Evolutionary conservation across 2,113 vertebrate species (phyloP), one percentile per base, ranked within the genome.

Genomic region (mouse (Mus musculus)): DNA sequence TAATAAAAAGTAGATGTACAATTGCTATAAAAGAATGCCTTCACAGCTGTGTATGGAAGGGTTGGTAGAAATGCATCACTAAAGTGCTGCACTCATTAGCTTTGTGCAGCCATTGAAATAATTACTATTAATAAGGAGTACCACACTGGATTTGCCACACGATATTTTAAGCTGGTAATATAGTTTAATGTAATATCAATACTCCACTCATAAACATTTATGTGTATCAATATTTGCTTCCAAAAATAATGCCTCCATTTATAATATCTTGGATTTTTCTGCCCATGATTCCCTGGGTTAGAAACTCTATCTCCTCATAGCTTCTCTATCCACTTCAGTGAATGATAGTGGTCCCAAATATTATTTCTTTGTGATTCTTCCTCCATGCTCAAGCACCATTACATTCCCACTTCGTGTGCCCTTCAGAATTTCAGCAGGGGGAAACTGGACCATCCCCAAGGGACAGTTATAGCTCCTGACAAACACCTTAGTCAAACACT

Each of bases 361-460:
- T 59, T 78, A 76, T 16, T 85, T 87, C 17, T 42, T 71, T 86
- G 61, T 61, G 56, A 78, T 30, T 63, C 52, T 56, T 0, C 52
- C 36, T 91, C 46, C 42, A 39, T 84, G 54, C 39, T 85, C 65
- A 30, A 16, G 8, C 63, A 5, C 54, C 54, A 78, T 63, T 5
- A 56, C 20, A 5, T 39, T 91, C 22, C 49, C 61, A 36, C 22
- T 92, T 36, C 7, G 24, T 54, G 49, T 92, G 61, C 93, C 86
- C 92, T 97, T 97, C 92, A 85, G 72, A 92, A 91, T 94, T 96
- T 92, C 30, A 86, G 33, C 46, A 93, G 91, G 2, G 59, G 0
- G 69, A 90, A 88, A 90, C 11, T 65, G 4, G 84, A 95, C 73
- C n/a, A 17, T 81, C 33, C 49, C 69, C 61, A 92, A 9, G 54